phyloP scores from a whole-genome alignment of 2,888 invertebrate genomes.

The Drosophila rellima region DNA sequence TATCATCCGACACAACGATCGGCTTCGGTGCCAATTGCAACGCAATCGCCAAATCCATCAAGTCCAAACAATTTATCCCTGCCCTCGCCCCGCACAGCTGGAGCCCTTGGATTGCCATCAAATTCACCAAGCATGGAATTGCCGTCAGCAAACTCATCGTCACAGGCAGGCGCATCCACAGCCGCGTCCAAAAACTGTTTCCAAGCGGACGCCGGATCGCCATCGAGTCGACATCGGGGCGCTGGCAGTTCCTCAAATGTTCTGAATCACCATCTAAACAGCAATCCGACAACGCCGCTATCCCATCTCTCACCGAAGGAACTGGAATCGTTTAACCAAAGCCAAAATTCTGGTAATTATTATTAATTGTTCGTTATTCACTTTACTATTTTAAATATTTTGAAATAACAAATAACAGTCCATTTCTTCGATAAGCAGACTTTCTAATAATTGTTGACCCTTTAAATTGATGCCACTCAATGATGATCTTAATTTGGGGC shows the following conservation, averaged over 20 bases:
- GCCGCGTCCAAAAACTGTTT: constrained; percentile 62
- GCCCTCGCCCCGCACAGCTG: constrained; percentile 89
- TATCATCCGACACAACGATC: constrained; percentile 91
- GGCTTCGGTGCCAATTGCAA: constrained; percentile 91
- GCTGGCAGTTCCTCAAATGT: constrained; percentile 49
- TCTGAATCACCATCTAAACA: constrained; percentile 87
- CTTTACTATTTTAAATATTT: too few species aligned
- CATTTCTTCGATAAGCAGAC: too few species aligned
- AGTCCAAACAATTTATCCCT: constrained; percentile 91
- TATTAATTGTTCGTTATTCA: background rate
- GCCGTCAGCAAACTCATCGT: constrained; percentile 84
- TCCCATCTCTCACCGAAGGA: constrained; percentile 88
- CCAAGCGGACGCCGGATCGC: constrained; percentile 66
- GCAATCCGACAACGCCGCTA: constrained; percentile 91
- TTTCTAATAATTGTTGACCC: too few species aligned
- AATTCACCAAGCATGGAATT: constrained; percentile 90
- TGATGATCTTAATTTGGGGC: too few species aligned
- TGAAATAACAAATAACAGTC: too few species aligned
- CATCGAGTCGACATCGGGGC: constrained; percentile 60
- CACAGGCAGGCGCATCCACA: constrained; percentile 13
- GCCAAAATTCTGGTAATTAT: constrained; percentile 38
- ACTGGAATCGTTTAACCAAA: constrained; percentile 70
- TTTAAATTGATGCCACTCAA: too few species aligned
- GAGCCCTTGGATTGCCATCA: constrained; percentile 87
- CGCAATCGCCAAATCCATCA: constrained; percentile 90